Evolutionary conservation across 2,888 invertebrate genomes (phyloP).

Genomic region (Temnothorax unifasciatus): DNA sequence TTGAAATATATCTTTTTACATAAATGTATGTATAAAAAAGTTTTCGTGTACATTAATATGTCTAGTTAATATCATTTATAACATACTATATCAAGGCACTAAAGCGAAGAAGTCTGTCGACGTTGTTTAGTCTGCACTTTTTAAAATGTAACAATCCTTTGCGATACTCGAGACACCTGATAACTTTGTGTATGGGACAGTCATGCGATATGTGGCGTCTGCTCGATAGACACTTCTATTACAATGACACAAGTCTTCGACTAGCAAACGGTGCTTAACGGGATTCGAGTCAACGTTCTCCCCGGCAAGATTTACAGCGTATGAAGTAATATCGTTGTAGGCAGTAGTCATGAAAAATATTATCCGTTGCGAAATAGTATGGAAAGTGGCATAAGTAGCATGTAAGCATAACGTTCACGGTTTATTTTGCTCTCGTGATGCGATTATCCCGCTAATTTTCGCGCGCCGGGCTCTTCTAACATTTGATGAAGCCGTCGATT

Average conservation of each 20-base stretch:
- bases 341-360: constrained; percentile 22
- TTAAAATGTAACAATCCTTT: background rate
- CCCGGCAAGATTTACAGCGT: background rate
- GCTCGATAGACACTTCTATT: constrained; percentile 34
- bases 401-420: constrained; percentile 6
- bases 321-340: constrained; percentile 10
- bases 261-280: constrained; percentile 19
- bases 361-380: background rate
- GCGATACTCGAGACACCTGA: constrained; percentile 51
- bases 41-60: background rate
- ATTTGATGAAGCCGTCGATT: constrained; percentile 43
- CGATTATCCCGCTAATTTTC: constrained; percentile 12
- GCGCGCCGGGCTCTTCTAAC: constrained; percentile 11
- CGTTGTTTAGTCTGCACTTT: constrained; percentile 23
- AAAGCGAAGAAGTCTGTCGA: background rate
- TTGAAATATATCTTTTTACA: background rate
- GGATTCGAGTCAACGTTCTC: constrained; percentile 5
- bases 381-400: constrained; percentile 33
- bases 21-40: background rate
- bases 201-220: constrained; percentile 25
- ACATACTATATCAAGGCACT: background rate
- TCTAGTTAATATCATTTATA: constrained; percentile 15
- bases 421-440: constrained; percentile 39
- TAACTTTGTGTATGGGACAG: constrained; percentile 41
- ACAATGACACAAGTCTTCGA: constrained; percentile 27